These are phyloP conservation scores for Platycercus adscitus DNA, from an alignment of 2,113 vertebrate genomes.

Conservation along the genomic window DNA sequence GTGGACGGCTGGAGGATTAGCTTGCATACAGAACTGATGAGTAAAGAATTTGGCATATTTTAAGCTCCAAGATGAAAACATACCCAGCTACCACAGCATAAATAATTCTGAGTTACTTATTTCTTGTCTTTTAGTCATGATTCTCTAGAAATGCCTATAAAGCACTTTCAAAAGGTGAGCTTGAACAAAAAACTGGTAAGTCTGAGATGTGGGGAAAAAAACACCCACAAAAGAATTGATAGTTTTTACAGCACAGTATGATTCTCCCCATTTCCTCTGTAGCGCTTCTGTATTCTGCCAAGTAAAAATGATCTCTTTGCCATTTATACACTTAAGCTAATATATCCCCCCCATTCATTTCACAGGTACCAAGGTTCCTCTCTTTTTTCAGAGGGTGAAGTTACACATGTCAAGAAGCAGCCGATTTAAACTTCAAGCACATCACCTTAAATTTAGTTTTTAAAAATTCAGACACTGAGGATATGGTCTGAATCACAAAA, in stretches of 20 bases:
- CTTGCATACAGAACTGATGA: background rate
- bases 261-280: background rate
- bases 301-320: background rate
- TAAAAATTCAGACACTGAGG: background rate
- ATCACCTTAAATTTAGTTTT: background rate
- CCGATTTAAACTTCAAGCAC: too few species aligned
- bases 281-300: background rate
- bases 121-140: background rate
- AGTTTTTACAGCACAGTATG: background rate
- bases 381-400: background rate
- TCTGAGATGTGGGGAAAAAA: background rate
- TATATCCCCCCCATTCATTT: background rate
- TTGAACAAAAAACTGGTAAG: accelerated
- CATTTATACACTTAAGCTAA: background rate
- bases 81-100: background rate
- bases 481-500: background rate
- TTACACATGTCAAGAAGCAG: background rate
- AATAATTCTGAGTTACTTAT: background rate
- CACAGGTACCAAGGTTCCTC: background rate
- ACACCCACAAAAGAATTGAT: background rate
- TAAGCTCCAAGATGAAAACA: background rate
- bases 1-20: background rate
- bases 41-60: background rate
- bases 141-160: background rate
- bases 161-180: background rate